phyloP scores from a whole-genome alignment of 2,888 invertebrate genomes.

The Apotomis capreana region DNA sequence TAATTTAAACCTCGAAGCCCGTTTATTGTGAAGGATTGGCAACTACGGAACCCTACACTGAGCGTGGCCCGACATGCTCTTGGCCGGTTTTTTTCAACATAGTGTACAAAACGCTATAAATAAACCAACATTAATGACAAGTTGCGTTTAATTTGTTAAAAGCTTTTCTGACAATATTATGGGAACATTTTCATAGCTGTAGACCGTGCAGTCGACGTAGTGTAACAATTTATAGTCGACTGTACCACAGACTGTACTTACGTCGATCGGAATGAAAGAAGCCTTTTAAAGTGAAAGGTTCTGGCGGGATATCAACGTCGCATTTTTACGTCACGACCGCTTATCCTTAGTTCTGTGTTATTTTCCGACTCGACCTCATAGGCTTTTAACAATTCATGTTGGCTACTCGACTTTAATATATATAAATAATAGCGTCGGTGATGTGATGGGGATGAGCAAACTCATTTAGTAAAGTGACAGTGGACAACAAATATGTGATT shows the following conservation, averaged over 20 bases:
- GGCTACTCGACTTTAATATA: neutral
- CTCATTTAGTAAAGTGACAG: conserved; percentile 14
- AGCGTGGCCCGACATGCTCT: no score
- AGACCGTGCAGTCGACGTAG: conserved; percentile 3
- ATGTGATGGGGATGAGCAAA: neutral
- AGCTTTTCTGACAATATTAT: conserved; percentile 21
- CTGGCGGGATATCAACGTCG: conserved; percentile 27
- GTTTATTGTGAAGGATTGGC: no score
- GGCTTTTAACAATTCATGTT: neutral
- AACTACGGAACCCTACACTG: no score
- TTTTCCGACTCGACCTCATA: neutral
- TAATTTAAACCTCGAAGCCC: no score
- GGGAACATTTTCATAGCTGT: conserved; percentile 6
- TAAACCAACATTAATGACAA: conserved; percentile 11
- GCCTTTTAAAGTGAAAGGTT: conserved; percentile 29
- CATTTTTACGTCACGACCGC: conserved; percentile 13
- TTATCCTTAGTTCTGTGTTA: conserved; percentile 14
- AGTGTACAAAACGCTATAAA: neutral
- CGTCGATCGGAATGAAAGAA: conserved; percentile 29
- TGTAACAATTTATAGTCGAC: conserved; percentile 30
- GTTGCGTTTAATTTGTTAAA: conserved; percentile 17
- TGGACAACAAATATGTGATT: no score
- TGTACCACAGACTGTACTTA: no score
- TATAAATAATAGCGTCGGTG: neutral
- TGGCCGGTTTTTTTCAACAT: conserved; percentile 8